Base-by-base conservation (phyloP, 2,797 vertebrate species). In the Megalops cyprinoides region DNA sequence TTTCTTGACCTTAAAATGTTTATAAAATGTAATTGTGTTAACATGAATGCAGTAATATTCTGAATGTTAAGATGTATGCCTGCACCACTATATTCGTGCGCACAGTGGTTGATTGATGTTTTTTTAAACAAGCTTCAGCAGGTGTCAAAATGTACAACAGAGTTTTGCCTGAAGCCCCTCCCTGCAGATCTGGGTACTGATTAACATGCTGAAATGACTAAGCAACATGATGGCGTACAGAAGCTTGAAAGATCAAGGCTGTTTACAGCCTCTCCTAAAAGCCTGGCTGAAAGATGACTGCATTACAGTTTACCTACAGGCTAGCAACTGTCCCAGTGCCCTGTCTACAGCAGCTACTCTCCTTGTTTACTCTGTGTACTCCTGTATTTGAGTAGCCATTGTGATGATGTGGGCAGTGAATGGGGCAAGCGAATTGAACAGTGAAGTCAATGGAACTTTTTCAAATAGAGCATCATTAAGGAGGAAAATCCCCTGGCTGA, bases 251-350 rank as follows among this genome's bases (percentile, higher is more conserved):
- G 23, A 49, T 79, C 25, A 42, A 23, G 23, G 20, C 44, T 81
- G 65, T 49, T 81, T 37, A 76, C 18, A 74, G 69, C 80, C 62
- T 51, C 65, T 51, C 77, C 74, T 34, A n/a, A 74, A 86, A 53
- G 79, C 80, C 60, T 67, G 55, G 18, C 39, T 82, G 74, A 79
- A 77, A 87, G 49, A 81, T 48, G 85, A 62, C 55, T 6, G 6
- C 4, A 28, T 37, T 4, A n/a, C n/a, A 3, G 53, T 76, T 46
- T 71, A 56, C 76, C 73, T 84, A 84, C 88, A 88, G 87, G 82
- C 85, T 77, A 81, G 81, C 65, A 81, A 84, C 89, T 87, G 77
- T 55, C 60, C 46, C 67, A n/a, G n/a, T n/a, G n/a, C n/a, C n/a
- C n/a, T n/a, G n/a, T 74, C 74, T 86, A 84, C 84, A 81, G 67